Conservation (phyloP, 2,113 vertebrate genomes). For the Polypterus senegalus region DNA sequence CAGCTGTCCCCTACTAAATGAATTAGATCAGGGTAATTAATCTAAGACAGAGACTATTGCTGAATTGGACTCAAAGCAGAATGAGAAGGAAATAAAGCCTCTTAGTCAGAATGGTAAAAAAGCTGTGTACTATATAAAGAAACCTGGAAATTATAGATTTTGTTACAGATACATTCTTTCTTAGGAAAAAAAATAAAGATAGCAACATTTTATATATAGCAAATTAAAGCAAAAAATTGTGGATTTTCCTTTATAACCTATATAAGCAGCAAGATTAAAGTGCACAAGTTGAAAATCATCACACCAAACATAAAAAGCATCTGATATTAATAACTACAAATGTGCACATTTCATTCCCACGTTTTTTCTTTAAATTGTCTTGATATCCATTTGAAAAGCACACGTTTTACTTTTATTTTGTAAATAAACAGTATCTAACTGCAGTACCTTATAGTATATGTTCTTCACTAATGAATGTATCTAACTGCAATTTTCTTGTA, state of each 20-base stretch:
- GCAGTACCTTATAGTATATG: no score
- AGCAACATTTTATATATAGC: no score
- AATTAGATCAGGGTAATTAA: conserved; percentile 85
- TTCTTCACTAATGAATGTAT: no score
- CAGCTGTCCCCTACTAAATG: conserved; percentile 80
- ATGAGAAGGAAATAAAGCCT: conserved; percentile 44
- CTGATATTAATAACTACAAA: conserved; percentile 1
- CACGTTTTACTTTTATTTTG: no score
- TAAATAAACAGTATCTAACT: no score
- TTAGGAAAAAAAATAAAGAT: neutral
- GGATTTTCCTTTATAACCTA: neutral
- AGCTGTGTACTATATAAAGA: neutral
- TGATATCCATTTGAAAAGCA: neutral
- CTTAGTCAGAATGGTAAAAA: conserved; percentile 1
- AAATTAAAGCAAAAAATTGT: neutral
- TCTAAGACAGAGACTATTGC: conserved; percentile 61
- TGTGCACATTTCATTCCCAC: neutral
- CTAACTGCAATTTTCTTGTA: no score
- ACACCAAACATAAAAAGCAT: neutral
- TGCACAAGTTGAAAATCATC: neutral
- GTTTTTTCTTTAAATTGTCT: neutral
- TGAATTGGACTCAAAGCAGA: conserved; percentile 42
- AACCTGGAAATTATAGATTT: neutral
- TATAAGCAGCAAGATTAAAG: neutral
- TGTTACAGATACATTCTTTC: neutral